Evolutionary conservation across 2,888 invertebrate genomes (phyloP).

Genomic region (Anoncus sp.): DNA sequence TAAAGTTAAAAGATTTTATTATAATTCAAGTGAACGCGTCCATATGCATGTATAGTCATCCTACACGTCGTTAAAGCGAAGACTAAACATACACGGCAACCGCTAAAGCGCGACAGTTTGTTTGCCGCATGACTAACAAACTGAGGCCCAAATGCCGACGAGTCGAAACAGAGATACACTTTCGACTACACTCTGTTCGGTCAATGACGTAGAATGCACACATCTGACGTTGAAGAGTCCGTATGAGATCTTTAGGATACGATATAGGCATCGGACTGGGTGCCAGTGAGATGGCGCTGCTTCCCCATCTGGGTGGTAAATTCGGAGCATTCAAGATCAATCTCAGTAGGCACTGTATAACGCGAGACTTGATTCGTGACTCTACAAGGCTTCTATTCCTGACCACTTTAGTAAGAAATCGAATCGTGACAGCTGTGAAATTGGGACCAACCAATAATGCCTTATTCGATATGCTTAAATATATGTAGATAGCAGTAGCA

Average conservation of each 20-base stretch:
- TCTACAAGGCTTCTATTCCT: neutral
- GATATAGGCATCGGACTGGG: neutral
- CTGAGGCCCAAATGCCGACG: too few relatives aligned
- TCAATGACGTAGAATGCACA: neutral
- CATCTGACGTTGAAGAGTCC: neutral
- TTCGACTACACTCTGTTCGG: neutral
- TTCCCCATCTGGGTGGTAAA: neutral
- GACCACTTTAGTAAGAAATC: neutral
- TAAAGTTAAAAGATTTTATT: too few relatives aligned
- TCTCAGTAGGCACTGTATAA: neutral
- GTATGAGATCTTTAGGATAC: neutral
- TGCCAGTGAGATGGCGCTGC: neutral
- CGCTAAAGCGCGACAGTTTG: too few relatives aligned
- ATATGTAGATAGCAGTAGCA: neutral
- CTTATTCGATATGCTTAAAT: neutral
- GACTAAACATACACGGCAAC: too few relatives aligned
- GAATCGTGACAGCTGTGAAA: neutral
- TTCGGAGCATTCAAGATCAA: neutral
- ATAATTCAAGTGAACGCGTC: too few relatives aligned
- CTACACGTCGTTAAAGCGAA: too few relatives aligned
- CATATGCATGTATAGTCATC: too few relatives aligned
- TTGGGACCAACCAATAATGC: neutral
- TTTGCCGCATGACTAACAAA: too few relatives aligned
- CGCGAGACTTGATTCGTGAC: neutral
- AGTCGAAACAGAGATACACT: neutral